A percentile compares a stretch with the other conserved stretches of the same genome.
These are phyloP conservation scores for Saxidomus purpurata DNA, from an alignment of 1,140 invertebrate species.

Conservation along the genomic window DNA sequence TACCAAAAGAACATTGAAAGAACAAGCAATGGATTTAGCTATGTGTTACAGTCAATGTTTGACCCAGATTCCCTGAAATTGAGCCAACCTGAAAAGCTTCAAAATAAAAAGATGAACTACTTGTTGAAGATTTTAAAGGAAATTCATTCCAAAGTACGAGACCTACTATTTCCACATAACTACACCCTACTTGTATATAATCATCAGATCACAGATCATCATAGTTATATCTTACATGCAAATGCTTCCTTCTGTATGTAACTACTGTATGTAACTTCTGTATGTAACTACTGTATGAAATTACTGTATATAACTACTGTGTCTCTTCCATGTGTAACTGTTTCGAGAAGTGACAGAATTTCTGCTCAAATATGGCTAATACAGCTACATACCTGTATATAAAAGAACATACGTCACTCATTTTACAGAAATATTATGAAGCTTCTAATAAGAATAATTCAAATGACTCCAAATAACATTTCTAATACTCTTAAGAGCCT, in stretches of 20 bases:
- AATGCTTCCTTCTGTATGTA: constrained; percentile 30
- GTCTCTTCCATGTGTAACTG: too few relatives aligned
- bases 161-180: constrained; percentile 37
- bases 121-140: constrained; percentile 37
- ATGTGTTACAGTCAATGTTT: constrained; percentile 43
- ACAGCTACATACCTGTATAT: too few relatives aligned
- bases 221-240: neutral
- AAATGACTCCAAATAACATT: too few relatives aligned
- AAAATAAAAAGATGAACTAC: neutral
- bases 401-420: too few relatives aligned
- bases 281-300: too few relatives aligned
- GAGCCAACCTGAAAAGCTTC: neutral
- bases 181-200: neutral
- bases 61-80: neutral
- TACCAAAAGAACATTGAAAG: constrained; percentile 26
- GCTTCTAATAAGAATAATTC: too few relatives aligned
- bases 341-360: too few relatives aligned
- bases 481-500: too few relatives aligned
- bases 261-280: too few relatives aligned
- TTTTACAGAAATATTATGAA: too few relatives aligned
- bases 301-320: too few relatives aligned
- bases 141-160: constrained; percentile 42
- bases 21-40: constrained; percentile 28
- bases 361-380: too few relatives aligned
- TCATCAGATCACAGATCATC: neutral